phyloP scores from a whole-genome alignment of 2,888 invertebrate genomes.

The Notocelia uddmanniana region DNA sequence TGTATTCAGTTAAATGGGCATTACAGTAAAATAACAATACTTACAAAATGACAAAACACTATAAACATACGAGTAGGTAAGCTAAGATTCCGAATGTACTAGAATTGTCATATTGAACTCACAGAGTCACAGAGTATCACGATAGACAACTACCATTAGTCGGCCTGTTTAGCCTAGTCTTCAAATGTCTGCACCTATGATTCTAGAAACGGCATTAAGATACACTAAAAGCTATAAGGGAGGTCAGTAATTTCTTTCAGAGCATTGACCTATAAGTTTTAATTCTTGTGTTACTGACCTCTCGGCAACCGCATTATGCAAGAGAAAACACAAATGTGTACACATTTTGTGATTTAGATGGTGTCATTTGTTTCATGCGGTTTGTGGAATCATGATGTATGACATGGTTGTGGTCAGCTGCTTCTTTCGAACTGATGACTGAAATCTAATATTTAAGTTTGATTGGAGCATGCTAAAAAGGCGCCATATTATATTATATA shows the following conservation, averaged over 20 bases:
- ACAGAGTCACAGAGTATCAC: too few species aligned
- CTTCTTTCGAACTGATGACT: neutral
- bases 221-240: too few species aligned
- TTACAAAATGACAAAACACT: too few species aligned
- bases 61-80: too few species aligned
- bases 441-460: neutral
- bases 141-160: too few species aligned
- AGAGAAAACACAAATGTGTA: constrained; percentile 9
- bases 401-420: constrained; percentile 1
- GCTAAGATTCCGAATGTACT: too few species aligned
- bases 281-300: constrained; percentile 29
- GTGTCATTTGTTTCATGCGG: constrained; percentile 25
- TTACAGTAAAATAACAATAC: neutral
- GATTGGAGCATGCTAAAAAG: neutral
- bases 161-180: too few species aligned
- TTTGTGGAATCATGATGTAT: constrained; percentile 15
- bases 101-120: too few species aligned
- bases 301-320: constrained; percentile 31
- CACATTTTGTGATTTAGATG: constrained; percentile 5
- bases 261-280: constrained; percentile 32
- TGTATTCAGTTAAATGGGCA: neutral
- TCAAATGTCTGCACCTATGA: too few species aligned
- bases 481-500: neutral
- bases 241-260: neutral
- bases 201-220: too few species aligned